phyloP scores from a whole-genome alignment of 1,140 invertebrate species.

The Triops cancriformis region DNA sequence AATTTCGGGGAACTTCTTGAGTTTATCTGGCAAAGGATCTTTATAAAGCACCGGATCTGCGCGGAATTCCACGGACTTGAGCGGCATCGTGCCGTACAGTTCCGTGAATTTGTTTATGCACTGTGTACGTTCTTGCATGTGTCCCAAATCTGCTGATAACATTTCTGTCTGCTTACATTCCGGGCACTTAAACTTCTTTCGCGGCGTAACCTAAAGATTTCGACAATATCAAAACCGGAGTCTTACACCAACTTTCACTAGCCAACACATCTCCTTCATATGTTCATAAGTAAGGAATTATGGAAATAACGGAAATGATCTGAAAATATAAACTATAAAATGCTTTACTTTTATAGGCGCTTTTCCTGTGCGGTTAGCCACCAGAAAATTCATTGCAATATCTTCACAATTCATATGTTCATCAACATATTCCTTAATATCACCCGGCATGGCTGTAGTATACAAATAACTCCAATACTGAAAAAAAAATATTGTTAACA shows the following conservation, averaged over 20 bases:
- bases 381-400: slow-evolving; percentile 89
- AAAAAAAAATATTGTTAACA: slow-evolving; percentile 30
- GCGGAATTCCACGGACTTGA: slow-evolving; percentile 80
- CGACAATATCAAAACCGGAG: slow-evolving; percentile 18
- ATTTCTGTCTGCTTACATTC: slow-evolving; percentile 90
- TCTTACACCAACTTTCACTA: too few relatives aligned
- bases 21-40: slow-evolving; percentile 74
- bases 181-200: slow-evolving; percentile 97
- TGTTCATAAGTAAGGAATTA: too few relatives aligned
- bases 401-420: slow-evolving; percentile 91
- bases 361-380: slow-evolving; percentile 83
- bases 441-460: slow-evolving; percentile 66
- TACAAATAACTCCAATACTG: slow-evolving; percentile 82
- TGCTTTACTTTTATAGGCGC: slow-evolving; percentile 75
- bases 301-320: background rate
- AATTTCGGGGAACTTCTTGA: slow-evolving; percentile 84
- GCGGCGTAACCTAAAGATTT: slow-evolving; percentile 68
- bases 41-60: slow-evolving; percentile 90
- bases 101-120: slow-evolving; percentile 81
- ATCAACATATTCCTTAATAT: slow-evolving; percentile 76
- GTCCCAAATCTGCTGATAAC: slow-evolving; percentile 77
- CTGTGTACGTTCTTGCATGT: slow-evolving; percentile 86
- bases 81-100: slow-evolving; percentile 78
- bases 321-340: too few relatives aligned
- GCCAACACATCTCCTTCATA: too few relatives aligned